Evolutionary conservation across 2,113 vertebrate genomes (phyloP), one percentile per base, ranked within the genome.

Genomic region (Pionites leucogaster): DNA sequence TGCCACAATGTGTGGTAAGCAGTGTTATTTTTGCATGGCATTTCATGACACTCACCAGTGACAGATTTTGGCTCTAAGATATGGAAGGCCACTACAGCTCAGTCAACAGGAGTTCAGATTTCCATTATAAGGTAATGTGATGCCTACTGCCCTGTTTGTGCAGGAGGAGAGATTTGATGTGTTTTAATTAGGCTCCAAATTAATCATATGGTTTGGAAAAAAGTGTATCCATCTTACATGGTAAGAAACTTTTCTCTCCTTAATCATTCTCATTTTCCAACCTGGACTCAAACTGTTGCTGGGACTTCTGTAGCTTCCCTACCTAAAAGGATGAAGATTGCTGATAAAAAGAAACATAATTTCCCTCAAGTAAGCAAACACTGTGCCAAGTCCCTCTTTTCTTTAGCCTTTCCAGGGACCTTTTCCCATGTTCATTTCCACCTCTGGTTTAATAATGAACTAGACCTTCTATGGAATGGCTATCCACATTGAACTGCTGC

Each of bases 11-110:
- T 17, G 24, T 23, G n/a, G 28, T 15, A 33, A 72, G n/a, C 13
- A 35, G 17, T 7, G 15, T 42, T 42, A 8, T 12, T 42, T 83
- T 33, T 35, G 17, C 12, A 13, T 1, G 1, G 15, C 10, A 6
- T n/a, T 82, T 77, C 22, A 3, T 18, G 28, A 64, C 2, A 9
- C 5, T 64, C 14, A 4, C 2, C 1, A 0, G 29, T 29, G 41
- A 50, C 17, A 50, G 55, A 35, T 55, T 71, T 82, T 74, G 74
- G 28, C 25, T 84, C 15, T 49, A 41, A 23, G 12, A 79, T 12
- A 11, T 5, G 29, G 31, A 77, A 57, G 20, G 28, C 41, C 28
- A 82, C 4, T 9, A 28, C 53, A 28, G 75, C 4, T 4, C 13
- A 42, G 24, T 33, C n/a, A 91, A 39, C 22, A 71, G 44, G 16